Base-by-base conservation (phyloP, 2,113 vertebrate genomes). In the Mirounga angustirostris region DNA sequence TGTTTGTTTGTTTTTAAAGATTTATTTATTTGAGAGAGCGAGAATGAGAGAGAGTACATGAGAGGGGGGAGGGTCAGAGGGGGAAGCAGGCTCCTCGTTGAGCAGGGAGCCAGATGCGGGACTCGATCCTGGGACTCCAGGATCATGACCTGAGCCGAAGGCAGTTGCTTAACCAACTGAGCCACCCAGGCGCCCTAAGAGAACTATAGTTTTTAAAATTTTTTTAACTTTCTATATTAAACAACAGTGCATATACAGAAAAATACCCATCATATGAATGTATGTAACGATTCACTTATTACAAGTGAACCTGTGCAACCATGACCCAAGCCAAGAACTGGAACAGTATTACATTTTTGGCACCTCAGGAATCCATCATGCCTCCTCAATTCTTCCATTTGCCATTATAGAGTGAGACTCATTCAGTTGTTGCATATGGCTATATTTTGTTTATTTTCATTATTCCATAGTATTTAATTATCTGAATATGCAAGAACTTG, bases 301-400 rank as follows among this genome's bases (percentile, higher is more conserved):
- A 2, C 69, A 89, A 59, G 33, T 65, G 74, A 91, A 71, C 1
- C 36, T 71, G 5, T 58, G n/a, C 5, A 81, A 71, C 28, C 74
- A 58, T 86, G 92, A 81, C 33, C 16, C 36, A 92, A 83, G 74
- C 65, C 52, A 85, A 95, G 71, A 93, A 93, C 71, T 26, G 58
- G 30, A 78, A 50, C 21, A 81, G 82, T 46, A n/a, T 67, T 82
- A 28, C n/a, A 65, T 86, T 22, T 46, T 16, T 46, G 74, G 1
- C 58, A 52, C 46, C 43, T 80, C 21, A 76, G 85, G 61, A 87
- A 88, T 84, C 61, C 36, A 6, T 74, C 56, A 54, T n/a, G 9
- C 12, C 40, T 65, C 69, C 24, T 83, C 14, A 30, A 67, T 71
- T 91, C 21, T 52, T 83, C 87, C 63, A 46, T 79, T 87, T 24